These are phyloP conservation scores for Acronicta leporina DNA, from an alignment of 2,888 invertebrate genomes.

Conservation along the genomic window DNA sequence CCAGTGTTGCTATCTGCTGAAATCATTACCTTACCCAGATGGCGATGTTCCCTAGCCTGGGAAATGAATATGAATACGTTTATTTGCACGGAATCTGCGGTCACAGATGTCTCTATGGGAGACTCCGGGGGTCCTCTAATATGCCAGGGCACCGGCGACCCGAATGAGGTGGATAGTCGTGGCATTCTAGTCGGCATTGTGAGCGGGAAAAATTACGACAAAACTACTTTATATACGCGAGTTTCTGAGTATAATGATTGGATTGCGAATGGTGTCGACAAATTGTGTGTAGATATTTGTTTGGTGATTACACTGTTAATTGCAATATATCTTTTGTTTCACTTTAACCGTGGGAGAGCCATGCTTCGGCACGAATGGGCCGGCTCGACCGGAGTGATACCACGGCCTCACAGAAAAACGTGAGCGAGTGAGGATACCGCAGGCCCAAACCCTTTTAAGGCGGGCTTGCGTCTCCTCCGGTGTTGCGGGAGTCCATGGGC, in stretches of 20 bases:
- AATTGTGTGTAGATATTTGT: slow-evolving; percentile 31
- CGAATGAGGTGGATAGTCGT: slow-evolving; percentile 48
- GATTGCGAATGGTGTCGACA: slow-evolving; percentile 54
- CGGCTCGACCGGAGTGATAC: too few species aligned
- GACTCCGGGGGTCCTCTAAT: slow-evolving; percentile 79
- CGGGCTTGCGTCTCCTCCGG: too few species aligned
- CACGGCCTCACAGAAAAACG: too few species aligned
- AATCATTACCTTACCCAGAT: slow-evolving; percentile 61
- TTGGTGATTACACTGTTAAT: slow-evolving; percentile 60
- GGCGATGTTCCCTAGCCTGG: slow-evolving; percentile 69
- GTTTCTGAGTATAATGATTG: slow-evolving; percentile 62
- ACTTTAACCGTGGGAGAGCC: too few species aligned
- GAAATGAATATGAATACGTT: slow-evolving; percentile 65
- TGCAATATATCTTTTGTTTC: slow-evolving; percentile 70
- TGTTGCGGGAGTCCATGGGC: too few species aligned
- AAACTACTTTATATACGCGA: slow-evolving; percentile 65
- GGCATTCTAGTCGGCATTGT: slow-evolving; percentile 74
- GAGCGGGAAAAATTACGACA: slow-evolving; percentile 76
- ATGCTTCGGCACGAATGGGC: too few species aligned
- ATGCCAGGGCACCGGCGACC: slow-evolving; percentile 65
- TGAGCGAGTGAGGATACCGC: too few species aligned
- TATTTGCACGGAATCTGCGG: slow-evolving; percentile 45
- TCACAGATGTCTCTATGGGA: slow-evolving; percentile 59
- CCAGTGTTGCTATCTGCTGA: slow-evolving; percentile 63
- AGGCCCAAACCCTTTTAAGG: too few species aligned